phyloP scores from a whole-genome alignment of 2,113 vertebrate species.

The Ptilorrhoa leucosticta region DNA sequence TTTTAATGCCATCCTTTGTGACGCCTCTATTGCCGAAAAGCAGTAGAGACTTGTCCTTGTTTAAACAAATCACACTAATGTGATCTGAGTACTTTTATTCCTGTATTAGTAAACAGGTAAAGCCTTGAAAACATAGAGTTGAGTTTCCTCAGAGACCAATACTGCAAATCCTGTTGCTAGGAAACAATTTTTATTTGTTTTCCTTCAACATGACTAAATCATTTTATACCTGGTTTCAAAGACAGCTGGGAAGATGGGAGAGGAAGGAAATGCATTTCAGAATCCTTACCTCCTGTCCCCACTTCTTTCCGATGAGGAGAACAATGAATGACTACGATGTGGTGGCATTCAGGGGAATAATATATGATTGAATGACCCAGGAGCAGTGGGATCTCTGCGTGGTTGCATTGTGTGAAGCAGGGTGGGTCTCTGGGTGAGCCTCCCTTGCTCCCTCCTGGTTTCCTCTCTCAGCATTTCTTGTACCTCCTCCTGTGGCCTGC shows the following conservation, averaged over 20 bases:
- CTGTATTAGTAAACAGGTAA: neutral
- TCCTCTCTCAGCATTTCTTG: accelerated
- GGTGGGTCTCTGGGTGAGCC: neutral
- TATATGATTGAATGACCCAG: neutral
- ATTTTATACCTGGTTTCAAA: neutral
- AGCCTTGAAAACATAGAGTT: neutral
- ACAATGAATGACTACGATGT: accelerated
- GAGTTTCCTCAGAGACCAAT: neutral
- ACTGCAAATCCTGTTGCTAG: conserved; percentile 4
- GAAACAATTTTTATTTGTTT: conserved; percentile 12
- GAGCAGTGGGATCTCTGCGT: too few species aligned
- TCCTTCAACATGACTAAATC: neutral
- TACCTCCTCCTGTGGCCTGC: accelerated
- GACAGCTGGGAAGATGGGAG: neutral
- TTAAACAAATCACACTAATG: neutral
- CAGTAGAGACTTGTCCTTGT: neutral
- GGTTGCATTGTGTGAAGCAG: too few species aligned
- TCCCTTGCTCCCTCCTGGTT: accelerated
- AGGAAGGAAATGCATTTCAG: neutral
- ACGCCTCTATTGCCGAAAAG: accelerated
- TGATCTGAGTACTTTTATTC: neutral
- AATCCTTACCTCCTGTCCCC: neutral
- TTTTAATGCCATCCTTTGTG: neutral
- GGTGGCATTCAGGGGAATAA: neutral
- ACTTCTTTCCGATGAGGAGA: neutral